Base-by-base conservation (phyloP, 2,888 invertebrate species). In the Epinotia nisella region DNA sequence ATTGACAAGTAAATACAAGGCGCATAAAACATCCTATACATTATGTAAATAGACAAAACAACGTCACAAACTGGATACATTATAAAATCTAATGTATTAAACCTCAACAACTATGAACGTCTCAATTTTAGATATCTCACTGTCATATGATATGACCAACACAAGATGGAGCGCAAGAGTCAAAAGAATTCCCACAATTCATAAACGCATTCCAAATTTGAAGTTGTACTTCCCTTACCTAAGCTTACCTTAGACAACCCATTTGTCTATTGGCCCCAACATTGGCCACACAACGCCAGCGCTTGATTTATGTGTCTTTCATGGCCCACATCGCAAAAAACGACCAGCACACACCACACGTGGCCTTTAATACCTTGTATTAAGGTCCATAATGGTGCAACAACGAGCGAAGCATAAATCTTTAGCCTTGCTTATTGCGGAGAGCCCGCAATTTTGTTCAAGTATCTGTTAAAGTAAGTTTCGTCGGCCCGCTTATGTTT, bases 381-480 rank as follows among this genome's bases (percentile, higher is more conserved):
- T 61, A 72, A 56, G 49, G 29, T 39, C 11, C 17, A 10, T n/a
- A 67, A 39, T 72, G 2, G 61, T 21, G 4, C 29, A 55, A 5
- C n/a, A n/a, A 29, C 21, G 17, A 5, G 39, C 13, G 51, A 69
- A 24, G 51, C 68, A 73, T 73, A 73, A 73, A 72, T 72, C 72
- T 72, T 51, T 60, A 17, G 68, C n/a, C 53, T 35, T 72, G 61
- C 72, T 72, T 72, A 72, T 72, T 72, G 68, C 72, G 56, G 24
- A 41, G n/a, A 55, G 41, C 51, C 51, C 72, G 72, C 72, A 62
- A 72, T 72, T 72, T 68, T 58, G 68, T 39, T 72, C 72, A 68
- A 68, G 72, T 72, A 61, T 72, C 72, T 68, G 72, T 68, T 68
- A 62, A 68, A 72, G 71, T 53, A 66, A 66, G 62, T 72, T 67